These are phyloP conservation scores for Holothuria glaberrima DNA, from an alignment of 35 echinoderm and acorn worm genomes.

Conservation along the genomic window DNA sequence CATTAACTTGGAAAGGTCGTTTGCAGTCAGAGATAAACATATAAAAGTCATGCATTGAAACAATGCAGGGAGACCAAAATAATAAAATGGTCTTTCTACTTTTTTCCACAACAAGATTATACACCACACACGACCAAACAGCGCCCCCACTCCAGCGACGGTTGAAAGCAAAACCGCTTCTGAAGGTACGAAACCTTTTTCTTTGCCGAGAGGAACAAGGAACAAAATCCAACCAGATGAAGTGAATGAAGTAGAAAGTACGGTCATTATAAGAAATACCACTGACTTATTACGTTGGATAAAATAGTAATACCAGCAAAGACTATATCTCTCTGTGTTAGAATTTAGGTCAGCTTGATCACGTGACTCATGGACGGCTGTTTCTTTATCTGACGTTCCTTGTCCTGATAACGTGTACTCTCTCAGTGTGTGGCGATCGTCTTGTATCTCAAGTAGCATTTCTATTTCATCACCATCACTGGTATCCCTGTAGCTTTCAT, in stretches of 20 bases:
- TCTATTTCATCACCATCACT: too few relatives aligned
- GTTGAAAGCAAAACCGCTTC: slow-evolving; percentile 6
- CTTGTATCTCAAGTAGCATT: too few relatives aligned
- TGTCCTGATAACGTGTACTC: background rate
- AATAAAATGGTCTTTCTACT: background rate
- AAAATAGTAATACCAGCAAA: background rate
- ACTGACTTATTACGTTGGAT: background rate
- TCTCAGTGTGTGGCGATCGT: too few relatives aligned
- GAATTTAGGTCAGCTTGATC: background rate
- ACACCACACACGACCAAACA: slow-evolving; percentile 2
- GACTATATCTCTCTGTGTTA: too few relatives aligned
- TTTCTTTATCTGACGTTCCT: background rate
- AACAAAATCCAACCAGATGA: slow-evolving; percentile 20
- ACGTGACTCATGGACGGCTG: too few relatives aligned
- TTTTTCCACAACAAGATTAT: background rate
- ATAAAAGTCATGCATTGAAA: background rate
- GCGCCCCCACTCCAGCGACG: background rate
- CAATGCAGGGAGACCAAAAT: background rate
- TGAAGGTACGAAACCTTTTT: background rate
- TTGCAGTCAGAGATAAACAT: background rate
- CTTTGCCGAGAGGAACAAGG: slow-evolving; percentile 17
- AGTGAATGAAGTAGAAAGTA: background rate
- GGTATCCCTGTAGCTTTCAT: too few relatives aligned
- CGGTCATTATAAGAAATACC: slow-evolving; percentile 1
- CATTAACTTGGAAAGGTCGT: background rate